Percentiles rank a stretch among this genome's conserved stretches.
These are phyloP conservation scores for Synergus laeviventris DNA, from an alignment of 2,888 invertebrate genomes.

Conservation along the genomic window DNA sequence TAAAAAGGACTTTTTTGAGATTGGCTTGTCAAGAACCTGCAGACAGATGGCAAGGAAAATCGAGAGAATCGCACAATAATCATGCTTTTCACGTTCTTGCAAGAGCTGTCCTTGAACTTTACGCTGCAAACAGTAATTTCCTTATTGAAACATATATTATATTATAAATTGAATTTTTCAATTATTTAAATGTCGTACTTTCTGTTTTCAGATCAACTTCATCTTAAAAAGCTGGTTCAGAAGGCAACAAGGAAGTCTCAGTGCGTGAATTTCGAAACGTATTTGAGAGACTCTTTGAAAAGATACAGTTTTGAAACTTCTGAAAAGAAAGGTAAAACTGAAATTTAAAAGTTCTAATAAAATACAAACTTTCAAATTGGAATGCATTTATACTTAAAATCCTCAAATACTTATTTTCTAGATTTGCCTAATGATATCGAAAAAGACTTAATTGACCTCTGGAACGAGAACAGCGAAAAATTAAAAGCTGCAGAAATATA, in stretches of 20 bases:
- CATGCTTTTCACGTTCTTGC: slow-evolving; percentile 71
- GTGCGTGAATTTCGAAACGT: slow-evolving; percentile 65
- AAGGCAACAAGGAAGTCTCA: slow-evolving; percentile 72
- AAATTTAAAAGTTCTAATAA: neutral
- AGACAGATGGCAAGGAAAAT: slow-evolving; percentile 77
- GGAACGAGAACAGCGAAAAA: slow-evolving; percentile 62
- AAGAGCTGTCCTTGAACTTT: slow-evolving; percentile 81
- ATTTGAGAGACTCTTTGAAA: slow-evolving; percentile 63
- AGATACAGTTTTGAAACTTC: slow-evolving; percentile 61
- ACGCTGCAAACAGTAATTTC: slow-evolving; percentile 79
- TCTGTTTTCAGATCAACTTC: slow-evolving; percentile 61
- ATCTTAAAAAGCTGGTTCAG: slow-evolving; percentile 63
- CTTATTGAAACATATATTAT: neutral
- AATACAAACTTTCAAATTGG: neutral
- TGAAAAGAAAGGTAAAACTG: slow-evolving; percentile 39
- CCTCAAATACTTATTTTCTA: neutral
- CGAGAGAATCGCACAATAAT: slow-evolving; percentile 75
- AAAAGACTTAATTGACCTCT: slow-evolving; percentile 56
- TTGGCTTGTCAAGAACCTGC: slow-evolving; percentile 84
- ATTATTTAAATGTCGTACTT: slow-evolving; percentile 9
- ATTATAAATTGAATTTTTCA: neutral
- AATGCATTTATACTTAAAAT: too few relatives aligned
- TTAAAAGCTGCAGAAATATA: slow-evolving; percentile 64
- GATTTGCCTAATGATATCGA: slow-evolving; percentile 48
- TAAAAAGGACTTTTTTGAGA: slow-evolving; percentile 83